Base-by-base conservation (phyloP, 2,888 invertebrate genomes). In the Ennomos quercinarius region DNA sequence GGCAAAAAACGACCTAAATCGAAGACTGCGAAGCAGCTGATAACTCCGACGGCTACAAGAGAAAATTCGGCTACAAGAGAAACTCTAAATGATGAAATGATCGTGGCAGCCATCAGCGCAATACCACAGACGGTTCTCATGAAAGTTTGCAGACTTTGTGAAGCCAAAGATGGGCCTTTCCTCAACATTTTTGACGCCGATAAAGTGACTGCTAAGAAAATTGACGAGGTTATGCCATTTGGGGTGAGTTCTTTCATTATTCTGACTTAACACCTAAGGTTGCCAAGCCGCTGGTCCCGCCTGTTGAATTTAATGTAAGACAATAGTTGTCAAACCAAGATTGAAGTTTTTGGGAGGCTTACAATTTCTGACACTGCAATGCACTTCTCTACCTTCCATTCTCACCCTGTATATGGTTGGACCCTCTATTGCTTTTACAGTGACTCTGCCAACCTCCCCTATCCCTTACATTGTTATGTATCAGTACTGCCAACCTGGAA, bases 71-170 rank as follows among this genome's bases (percentile, higher is more conserved):
- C 59, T 11, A 6, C 6, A 6, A 52, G 37, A 12, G 64, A 71
- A 9, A 57, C 67, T 10, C 55, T 69, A 43, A 67, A 62, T 17
- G 70, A 71, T 0, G 82, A 84, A 61, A 76, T 77, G 11, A 78
- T 83, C 57, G 72, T 80, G 57, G 72, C 80, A 11, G 80, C 82
- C 3, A 54, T 80, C 10, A 80, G 68, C 63, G 59, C 81, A 10
- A 68, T 72, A 9, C 75, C 77, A 46, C 79, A 77, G 51, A 71
- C 79, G 39, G 74, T 84, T 37, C 71, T 84, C 39, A 60, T 84
- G 57, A 92, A 91, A 79, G 78, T 91, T 12, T 93, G 93, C 70
- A 78, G 93, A 54, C 75, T 93, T 1, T 93, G 93, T 64, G 93
- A 89, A 69, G 71, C 83, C 41, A 90, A 89, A 77, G 89, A 91